phyloP scores from a whole-genome alignment of 1,140 invertebrate genomes.

The Drosophila kepulauana region DNA sequence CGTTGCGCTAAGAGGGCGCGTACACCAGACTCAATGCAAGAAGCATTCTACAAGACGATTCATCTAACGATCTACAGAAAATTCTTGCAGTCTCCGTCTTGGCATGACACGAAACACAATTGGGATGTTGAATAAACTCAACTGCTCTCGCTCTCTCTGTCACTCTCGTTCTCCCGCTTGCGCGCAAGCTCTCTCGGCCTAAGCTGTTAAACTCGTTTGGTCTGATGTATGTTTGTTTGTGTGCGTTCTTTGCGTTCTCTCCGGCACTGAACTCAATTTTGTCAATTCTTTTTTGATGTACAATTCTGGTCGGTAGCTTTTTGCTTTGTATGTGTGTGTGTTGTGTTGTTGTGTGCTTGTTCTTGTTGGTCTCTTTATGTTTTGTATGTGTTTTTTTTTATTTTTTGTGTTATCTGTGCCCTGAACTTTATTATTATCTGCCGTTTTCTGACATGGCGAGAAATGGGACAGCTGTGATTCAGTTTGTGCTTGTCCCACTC shows the following conservation, averaged over 20 bases:
- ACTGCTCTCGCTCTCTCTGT: constrained; percentile 8
- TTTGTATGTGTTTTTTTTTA: not conserved
- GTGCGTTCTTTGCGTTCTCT: constrained; percentile 20
- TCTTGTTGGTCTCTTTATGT: constrained; percentile 45
- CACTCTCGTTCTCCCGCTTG: constrained; percentile 13
- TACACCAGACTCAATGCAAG: too few species aligned
- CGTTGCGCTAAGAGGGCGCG: too few species aligned
- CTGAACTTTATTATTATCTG: constrained; percentile 66
- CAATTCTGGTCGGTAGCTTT: constrained; percentile 55
- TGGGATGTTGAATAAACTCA: constrained; percentile 34
- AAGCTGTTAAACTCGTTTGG: constrained; percentile 67
- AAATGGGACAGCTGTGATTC: constrained; percentile 57
- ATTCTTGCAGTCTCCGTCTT: too few species aligned
- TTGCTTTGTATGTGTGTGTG: constrained; percentile 43
- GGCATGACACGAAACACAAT: too few species aligned
- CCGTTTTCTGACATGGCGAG: constrained; percentile 53
- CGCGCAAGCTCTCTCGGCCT: constrained; percentile 21
- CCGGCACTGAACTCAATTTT: constrained; percentile 74
- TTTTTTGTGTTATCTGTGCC: constrained; percentile 43
- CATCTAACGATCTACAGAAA: too few species aligned
- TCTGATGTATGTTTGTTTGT: constrained; percentile 33
- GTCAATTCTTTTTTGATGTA: constrained; percentile 73
- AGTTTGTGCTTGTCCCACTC: constrained; percentile 8
- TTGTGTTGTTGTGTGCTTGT: constrained; percentile 27
- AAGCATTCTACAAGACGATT: too few species aligned